phyloP scores from a whole-genome alignment of 2,113 vertebrate genomes.

The Ascaphus truei region DNA sequence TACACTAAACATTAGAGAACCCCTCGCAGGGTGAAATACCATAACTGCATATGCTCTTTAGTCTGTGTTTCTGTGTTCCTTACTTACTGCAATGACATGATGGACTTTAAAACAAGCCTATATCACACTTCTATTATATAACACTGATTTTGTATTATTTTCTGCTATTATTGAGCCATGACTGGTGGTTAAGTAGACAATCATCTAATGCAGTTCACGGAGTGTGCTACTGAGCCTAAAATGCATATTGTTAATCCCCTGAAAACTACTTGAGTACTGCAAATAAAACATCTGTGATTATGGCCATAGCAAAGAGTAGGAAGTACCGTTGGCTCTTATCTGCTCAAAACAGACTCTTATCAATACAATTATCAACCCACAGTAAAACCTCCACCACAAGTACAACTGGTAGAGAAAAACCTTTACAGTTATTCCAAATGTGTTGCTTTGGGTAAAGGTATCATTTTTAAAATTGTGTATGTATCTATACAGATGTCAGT shows the following conservation, averaged over 20 bases:
- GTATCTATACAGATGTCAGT: too few relatives aligned
- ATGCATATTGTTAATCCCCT: slow-evolving; percentile 30
- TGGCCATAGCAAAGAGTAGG: background rate
- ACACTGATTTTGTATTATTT: background rate
- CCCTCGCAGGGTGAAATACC: slow-evolving; percentile 13
- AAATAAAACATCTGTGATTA: slow-evolving; percentile 30
- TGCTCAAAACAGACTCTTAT: slow-evolving; percentile 42
- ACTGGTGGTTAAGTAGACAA: background rate
- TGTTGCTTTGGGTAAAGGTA: too few relatives aligned
- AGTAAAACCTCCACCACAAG: slow-evolving; percentile 38
- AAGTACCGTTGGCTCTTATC: slow-evolving; percentile 41
- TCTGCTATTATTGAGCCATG: background rate
- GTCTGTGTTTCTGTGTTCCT: slow-evolving; percentile 7
- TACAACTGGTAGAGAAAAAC: slow-evolving; percentile 33
- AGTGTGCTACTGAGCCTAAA: background rate
- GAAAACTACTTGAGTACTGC: too few relatives aligned
- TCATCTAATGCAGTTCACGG: background rate
- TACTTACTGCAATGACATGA: background rate
- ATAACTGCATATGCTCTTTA: background rate
- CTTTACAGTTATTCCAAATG: too few relatives aligned
- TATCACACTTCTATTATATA: background rate
- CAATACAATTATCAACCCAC: slow-evolving; percentile 44
- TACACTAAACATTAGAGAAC: slow-evolving; percentile 9
- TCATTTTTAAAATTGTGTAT: too few relatives aligned
- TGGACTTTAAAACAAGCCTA: slow-evolving; percentile 10